Base-by-base conservation (phyloP, 2,113 vertebrate genomes). In the Myiagra hebetior region DNA sequence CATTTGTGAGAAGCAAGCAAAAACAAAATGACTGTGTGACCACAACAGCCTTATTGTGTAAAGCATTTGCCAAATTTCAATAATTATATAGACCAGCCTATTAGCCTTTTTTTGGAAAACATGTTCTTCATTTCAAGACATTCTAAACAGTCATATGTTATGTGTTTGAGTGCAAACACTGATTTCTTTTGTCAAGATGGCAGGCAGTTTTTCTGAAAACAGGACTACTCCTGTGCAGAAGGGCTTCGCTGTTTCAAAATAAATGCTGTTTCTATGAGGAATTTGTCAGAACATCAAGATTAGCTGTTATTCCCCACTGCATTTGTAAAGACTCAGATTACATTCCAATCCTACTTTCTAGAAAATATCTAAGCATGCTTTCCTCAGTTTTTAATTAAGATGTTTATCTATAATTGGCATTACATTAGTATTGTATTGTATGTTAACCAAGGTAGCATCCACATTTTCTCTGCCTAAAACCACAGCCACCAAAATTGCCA, bases 321-420 rank as follows among this genome's bases (percentile, higher is more conserved):
- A 74, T 67, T 96, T 35, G 28, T 56, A 84, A 92, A 88, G 79
- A 91, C 46, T 95, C 69, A 84, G 68, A 81, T 91, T 94, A 91
- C 83, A 92, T 84, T 94, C 85, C 83, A 78, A 42, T 52, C 68
- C 78, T 84, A 56, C 92, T 93, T 96, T 89, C 83, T 81, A 95
- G 83, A 89, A 96, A 97, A 89, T 85, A 95, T 65, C 21, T 31
- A 78, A 81, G 64, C 83, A 41, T 18, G 79, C 83, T 97, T 97
- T 96, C 90, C 78, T 70, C 93, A 68, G 88, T 74, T 97, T 94
- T 96, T 95, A 95, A 94, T 97, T 96, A 93, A 97, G 96, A 96
- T 89, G 44, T 62, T 93, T 96, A 97, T 97, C 95, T 96, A 20
- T 84, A 95, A 91, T 88, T 88, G 68, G 73, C 74, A 78, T 86